These are phyloP conservation scores for Platyura marginata DNA, from an alignment of 1,140 invertebrate genomes.

Conservation along the genomic window DNA sequence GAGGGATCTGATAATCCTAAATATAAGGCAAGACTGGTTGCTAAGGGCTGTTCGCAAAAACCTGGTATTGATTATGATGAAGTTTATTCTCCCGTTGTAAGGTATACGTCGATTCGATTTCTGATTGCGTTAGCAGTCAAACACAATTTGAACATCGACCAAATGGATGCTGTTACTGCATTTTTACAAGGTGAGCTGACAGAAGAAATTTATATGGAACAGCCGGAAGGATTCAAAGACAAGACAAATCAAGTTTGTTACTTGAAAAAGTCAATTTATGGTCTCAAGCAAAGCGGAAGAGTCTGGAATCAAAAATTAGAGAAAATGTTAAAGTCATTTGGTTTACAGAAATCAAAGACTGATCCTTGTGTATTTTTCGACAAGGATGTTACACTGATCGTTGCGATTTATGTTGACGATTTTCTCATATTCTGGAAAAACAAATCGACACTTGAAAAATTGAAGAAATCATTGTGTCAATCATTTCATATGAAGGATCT, in stretches of 20 bases:
- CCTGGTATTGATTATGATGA: slow-evolving; percentile 10
- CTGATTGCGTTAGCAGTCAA: slow-evolving; percentile 10
- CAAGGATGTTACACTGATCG: slow-evolving; percentile 4
- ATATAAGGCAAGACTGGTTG: slow-evolving; percentile 10
- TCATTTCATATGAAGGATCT: slow-evolving; percentile 13
- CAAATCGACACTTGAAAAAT: slow-evolving; percentile 5
- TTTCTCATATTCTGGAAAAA: slow-evolving; percentile 9
- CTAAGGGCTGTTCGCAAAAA: slow-evolving; percentile 9
- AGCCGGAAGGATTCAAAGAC: slow-evolving; percentile 10
- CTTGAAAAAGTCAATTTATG: neutral
- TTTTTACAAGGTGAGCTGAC: slow-evolving; percentile 8
- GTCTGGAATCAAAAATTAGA: slow-evolving; percentile 14
- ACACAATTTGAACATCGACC: slow-evolving; percentile 9
- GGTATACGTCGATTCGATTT: slow-evolving; percentile 7
- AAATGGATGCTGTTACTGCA: slow-evolving; percentile 11
- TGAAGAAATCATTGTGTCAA: slow-evolving; percentile 9
- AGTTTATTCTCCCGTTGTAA: slow-evolving; percentile 7
- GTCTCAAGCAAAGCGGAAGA: neutral
- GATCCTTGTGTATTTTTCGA: slow-evolving; percentile 14
- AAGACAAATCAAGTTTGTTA: slow-evolving; percentile 2
- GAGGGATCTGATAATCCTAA: neutral
- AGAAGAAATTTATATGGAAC: slow-evolving; percentile 22
- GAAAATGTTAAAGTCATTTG: slow-evolving; percentile 4
- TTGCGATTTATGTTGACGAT: slow-evolving; percentile 16
- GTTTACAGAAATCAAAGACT: slow-evolving; percentile 1